Evolutionary conservation across 1,140 invertebrate genomes (phyloP).

Genomic region (Drosophila takahashii): DNA sequence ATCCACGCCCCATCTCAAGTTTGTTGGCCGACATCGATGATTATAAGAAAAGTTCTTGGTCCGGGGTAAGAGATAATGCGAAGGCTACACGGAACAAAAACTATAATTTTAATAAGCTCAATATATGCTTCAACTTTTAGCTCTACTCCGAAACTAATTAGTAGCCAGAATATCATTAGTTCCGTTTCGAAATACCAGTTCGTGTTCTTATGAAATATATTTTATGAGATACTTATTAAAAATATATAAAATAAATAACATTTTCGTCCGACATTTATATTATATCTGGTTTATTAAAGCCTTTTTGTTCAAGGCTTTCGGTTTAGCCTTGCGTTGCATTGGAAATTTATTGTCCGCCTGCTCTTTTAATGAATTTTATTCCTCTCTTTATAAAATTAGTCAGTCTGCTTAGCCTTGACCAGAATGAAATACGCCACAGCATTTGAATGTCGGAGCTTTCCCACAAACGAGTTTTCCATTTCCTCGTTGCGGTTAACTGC

Average conservation of each 20-base stretch:
- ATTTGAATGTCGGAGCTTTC: slow-evolving; percentile 26
- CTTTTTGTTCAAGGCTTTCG: neutral
- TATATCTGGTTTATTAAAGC: neutral
- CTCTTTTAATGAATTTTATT: slow-evolving; percentile 6
- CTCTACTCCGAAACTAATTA: neutral
- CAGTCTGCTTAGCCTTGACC: slow-evolving; percentile 29
- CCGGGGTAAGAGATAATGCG: slow-evolving; percentile 24
- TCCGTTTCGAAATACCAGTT: neutral
- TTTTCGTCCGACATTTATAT: neutral
- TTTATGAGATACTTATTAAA: too few species aligned
- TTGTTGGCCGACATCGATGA: slow-evolving; percentile 41
- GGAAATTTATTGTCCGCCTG: neutral
- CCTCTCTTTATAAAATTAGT: neutral
- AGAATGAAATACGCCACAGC: slow-evolving; percentile 9
- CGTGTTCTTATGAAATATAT: neutral
- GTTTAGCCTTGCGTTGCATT: neutral
- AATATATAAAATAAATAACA: neutral
- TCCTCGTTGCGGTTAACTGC: slow-evolving; percentile 38
- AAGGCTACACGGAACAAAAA: slow-evolving; percentile 27
- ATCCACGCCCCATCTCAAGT: slow-evolving; percentile 35
- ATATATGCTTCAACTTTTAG: slow-evolving; percentile 12
- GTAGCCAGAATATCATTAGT: too few species aligned
- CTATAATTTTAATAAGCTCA: slow-evolving; percentile 10
- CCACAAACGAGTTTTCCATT: slow-evolving; percentile 22
- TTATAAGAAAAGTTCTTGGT: slow-evolving; percentile 36